Base-by-base conservation (phyloP, 2,888 invertebrate genomes). In the Drosophila pseudotakahashii region DNA sequence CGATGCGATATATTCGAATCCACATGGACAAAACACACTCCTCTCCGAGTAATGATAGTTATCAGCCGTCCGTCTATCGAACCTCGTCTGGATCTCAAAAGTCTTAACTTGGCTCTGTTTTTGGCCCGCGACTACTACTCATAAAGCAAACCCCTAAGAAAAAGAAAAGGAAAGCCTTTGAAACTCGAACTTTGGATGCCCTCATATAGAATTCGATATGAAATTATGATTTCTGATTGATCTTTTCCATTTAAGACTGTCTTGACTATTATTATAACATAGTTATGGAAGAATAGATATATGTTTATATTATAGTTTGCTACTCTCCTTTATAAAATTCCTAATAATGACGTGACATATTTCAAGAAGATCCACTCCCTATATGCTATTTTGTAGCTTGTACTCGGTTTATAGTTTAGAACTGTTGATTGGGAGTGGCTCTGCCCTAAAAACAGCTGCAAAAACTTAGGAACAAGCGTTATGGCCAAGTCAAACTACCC, bases 21-120 rank as follows among this genome's bases (percentile, higher is more conserved):
- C 47, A 60, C 52, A 30, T 11, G 58, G 23, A 63, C 50, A 59
- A 16, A 63, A 66, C 45, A 60, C 67, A 61, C 59, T 70, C 51
- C 71, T 70, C 82, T 77, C 77, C 83, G 76, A 76, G 77, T 89
- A 89, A 88, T 89, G 89, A 89, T 89, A 87, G 89, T 82, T 79
- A 89, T 87, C 84, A 87, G 84, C 66, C 23, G 39, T 55, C 55
- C 44, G 62, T 51, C 50, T 34, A 34, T 72, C 55, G 59, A 54
- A 26, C 48, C 23, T 47, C 32, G 30, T 47, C 50, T 58, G 52
- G 72, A 37, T 44, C 47, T 41, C 47, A 36, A 47, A 44, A 14
- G 37, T 45, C 61, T 61, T 45, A 61, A 16, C 61, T 36, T 19
- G 61, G 44, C 47, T 45, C 23, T 16, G 30, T 30, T 39, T 39